phyloP scores from a whole-genome alignment of 2,113 vertebrate species.

The Hippopotamus amphibius region DNA sequence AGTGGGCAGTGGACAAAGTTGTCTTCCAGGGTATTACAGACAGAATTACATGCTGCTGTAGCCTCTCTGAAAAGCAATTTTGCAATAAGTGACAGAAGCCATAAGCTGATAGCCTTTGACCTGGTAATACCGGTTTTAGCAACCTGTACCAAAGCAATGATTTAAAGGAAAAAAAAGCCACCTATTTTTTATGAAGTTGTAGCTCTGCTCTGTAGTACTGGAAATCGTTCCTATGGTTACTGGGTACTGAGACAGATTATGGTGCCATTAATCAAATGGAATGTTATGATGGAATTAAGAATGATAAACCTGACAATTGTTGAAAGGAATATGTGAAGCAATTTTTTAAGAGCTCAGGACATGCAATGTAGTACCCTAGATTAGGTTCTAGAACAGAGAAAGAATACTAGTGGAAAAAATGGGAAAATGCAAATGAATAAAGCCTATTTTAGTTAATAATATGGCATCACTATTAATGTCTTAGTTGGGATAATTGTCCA shows the following conservation, averaged over 20 bases:
- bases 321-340: neutral
- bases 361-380: neutral
- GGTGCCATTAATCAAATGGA: neutral
- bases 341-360: neutral
- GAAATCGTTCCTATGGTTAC: rapidly evolving
- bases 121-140: neutral
- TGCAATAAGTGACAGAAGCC: constrained; percentile 18
- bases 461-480: neutral
- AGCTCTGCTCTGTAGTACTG: neutral
- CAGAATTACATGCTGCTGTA: neutral
- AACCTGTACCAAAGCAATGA: neutral
- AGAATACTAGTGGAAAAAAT: too few species aligned
- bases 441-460: neutral
- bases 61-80: constrained; percentile 28
- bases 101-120: neutral
- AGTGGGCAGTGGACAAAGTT: neutral
- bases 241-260: neutral
- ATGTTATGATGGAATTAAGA: neutral
- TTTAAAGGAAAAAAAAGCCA: neutral
- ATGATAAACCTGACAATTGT: neutral
- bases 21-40: neutral
- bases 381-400: neutral
- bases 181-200: neutral
- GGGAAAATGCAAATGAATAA: neutral
- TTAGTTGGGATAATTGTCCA: neutral